Evolutionary conservation across 2,888 invertebrate species (phyloP).

Genomic region (Tachina fera): DNA sequence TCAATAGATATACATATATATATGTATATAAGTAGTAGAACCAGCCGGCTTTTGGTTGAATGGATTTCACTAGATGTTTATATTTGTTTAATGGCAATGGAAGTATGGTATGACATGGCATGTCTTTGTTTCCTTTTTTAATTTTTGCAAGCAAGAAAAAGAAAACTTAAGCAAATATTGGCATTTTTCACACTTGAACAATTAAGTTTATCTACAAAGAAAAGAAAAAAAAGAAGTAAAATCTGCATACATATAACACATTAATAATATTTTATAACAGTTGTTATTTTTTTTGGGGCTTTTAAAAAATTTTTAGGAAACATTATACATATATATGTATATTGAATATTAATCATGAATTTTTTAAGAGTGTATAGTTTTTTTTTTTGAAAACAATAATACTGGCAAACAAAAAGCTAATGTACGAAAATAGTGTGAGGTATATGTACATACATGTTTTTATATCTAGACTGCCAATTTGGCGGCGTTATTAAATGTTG

Average conservation of each 20-base stretch:
- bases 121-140: conserved; percentile 43
- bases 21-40: not conserved
- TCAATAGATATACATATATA: not conserved
- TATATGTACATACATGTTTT: conserved; percentile 35
- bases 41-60: conserved; percentile 20
- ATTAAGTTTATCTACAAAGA: conserved; percentile 51
- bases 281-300: conserved; percentile 15
- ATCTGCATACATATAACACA: conserved; percentile 31
- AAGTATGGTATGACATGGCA: conserved; percentile 26
- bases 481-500: conserved; percentile 31
- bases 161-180: conserved; percentile 55
- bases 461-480: conserved; percentile 36
- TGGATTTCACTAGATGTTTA: conserved; percentile 23
- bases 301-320: not conserved
- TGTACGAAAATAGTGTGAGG: too few relatives aligned
- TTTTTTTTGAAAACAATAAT: conserved; percentile 18
- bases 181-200: conserved; percentile 68
- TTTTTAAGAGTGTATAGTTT: not conserved
- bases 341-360: conserved; percentile 19
- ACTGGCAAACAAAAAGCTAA: too few relatives aligned
- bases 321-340: too few relatives aligned
- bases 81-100: conserved; percentile 37
- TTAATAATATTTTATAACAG: conserved; percentile 59
- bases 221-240: conserved; percentile 20
- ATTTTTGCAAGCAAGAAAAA: conserved; percentile 13